phyloP scores from a whole-genome alignment of 2,888 invertebrate species.

The Campopleginae sp. region DNA sequence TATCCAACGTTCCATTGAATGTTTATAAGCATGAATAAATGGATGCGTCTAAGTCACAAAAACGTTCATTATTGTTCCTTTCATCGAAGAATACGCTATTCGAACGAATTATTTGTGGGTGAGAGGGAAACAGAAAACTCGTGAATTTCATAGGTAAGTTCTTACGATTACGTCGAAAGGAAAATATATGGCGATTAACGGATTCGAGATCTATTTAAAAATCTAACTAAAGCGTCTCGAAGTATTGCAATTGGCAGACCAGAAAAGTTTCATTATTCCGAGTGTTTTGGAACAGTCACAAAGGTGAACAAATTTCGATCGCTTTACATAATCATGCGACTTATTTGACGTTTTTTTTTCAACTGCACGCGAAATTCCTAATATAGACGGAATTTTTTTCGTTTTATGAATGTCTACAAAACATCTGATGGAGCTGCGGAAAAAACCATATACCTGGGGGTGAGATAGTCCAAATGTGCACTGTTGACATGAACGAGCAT shows the following conservation, averaged over 20 bases:
- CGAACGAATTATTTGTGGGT: not conserved
- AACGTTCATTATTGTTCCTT: not conserved
- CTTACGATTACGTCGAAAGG: not conserved
- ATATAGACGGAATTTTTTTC: not conserved
- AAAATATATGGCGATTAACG: not conserved
- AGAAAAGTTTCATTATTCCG: not conserved
- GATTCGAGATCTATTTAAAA: not conserved
- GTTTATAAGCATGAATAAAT: not conserved
- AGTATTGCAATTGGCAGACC: not conserved
- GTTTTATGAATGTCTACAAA: not conserved
- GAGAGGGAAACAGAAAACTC: not conserved
- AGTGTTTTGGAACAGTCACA: not conserved
- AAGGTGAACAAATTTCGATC: not conserved
- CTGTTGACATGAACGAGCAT: conserved; percentile 92
- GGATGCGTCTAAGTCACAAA: not conserved
- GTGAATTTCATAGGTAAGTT: not conserved
- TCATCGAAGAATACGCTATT: too few species aligned
- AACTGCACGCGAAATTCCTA: not conserved
- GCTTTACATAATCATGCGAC: too few species aligned
- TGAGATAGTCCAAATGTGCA: conserved; percentile 93
- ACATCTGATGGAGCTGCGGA: not conserved
- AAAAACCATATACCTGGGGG: conserved; percentile 84
- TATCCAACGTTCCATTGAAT: not conserved
- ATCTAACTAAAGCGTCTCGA: not conserved
- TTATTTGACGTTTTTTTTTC: too few species aligned